A percentile compares a stretch with the other conserved stretches of the same genome.
phyloP scores from a whole-genome alignment of 1,140 invertebrate species.

The Trichonephila clavipes region DNA sequence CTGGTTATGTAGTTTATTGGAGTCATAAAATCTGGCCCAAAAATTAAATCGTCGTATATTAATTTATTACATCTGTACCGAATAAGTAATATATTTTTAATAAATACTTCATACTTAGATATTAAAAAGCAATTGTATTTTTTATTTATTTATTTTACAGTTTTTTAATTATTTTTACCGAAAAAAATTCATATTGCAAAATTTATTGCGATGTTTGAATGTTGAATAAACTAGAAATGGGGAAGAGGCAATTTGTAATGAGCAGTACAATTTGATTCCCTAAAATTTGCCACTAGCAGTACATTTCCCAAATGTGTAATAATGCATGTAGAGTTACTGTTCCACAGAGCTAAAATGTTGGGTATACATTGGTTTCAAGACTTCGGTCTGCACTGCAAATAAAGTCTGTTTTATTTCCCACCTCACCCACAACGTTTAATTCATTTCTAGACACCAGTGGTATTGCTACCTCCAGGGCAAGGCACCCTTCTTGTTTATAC shows the following conservation, averaged over 20 bases:
- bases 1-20: too few species aligned
- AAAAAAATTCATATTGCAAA: neutral
- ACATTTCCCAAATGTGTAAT: conserved; percentile 1
- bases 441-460: neutral
- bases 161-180: neutral
- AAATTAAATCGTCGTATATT: too few species aligned
- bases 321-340: neutral
- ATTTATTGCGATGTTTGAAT: neutral
- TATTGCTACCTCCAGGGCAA: conserved; percentile 24
- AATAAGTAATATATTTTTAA: too few species aligned
- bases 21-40: too few species aligned
- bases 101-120: too few species aligned
- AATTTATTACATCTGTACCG: too few species aligned
- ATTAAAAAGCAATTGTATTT: neutral
- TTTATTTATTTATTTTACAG: neutral
- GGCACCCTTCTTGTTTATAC: conserved; percentile 42
- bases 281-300: neutral
- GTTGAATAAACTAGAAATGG: too few species aligned
- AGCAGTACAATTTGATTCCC: neutral
- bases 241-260: neutral
- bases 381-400: neutral
- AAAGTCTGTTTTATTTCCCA: neutral
- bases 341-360: neutral
- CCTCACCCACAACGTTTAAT: neutral
- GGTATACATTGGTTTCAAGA: neutral